phyloP scores from a whole-genome alignment of 2,113 vertebrate species.

The Eonycteris spelaea region DNA sequence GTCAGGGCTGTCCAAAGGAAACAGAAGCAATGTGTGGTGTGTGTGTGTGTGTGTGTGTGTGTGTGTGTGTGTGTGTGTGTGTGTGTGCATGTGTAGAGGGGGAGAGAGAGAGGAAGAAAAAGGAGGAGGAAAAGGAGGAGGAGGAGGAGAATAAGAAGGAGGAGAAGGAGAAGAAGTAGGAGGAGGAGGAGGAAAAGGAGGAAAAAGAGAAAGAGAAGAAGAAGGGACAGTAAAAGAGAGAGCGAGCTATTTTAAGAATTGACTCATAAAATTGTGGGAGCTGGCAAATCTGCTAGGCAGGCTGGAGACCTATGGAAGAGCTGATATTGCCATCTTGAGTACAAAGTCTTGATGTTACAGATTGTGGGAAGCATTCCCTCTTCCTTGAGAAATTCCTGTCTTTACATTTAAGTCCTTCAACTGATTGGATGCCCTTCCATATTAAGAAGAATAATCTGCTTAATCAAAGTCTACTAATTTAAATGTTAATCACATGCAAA shows the following conservation, averaged over 20 bases:
- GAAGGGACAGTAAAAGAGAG: background rate
- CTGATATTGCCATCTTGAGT: background rate
- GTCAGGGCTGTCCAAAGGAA: conserved; percentile 18
- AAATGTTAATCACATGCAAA: background rate
- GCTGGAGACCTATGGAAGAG: background rate
- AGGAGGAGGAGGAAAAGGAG: too few relatives aligned
- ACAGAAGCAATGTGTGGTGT: background rate
- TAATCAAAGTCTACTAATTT: background rate
- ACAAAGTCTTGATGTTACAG: background rate
- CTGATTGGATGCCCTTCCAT: background rate
- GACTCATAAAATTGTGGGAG: background rate
- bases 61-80: too few relatives aligned
- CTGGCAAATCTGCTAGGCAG: background rate
- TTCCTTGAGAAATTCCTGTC: background rate
- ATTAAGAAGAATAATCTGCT: background rate
- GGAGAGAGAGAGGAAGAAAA: too few relatives aligned
- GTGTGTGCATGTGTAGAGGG: too few relatives aligned
- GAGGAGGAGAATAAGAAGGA: too few relatives aligned
- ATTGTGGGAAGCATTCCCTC: background rate
- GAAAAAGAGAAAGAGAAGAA: background rate
- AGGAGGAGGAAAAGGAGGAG: background rate
- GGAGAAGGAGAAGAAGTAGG: background rate
- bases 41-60: background rate
- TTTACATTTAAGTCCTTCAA: background rate
- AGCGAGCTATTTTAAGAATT: background rate